Conservation (phyloP, 1,140 invertebrate genomes). For the Aradophagus sp. region DNA sequence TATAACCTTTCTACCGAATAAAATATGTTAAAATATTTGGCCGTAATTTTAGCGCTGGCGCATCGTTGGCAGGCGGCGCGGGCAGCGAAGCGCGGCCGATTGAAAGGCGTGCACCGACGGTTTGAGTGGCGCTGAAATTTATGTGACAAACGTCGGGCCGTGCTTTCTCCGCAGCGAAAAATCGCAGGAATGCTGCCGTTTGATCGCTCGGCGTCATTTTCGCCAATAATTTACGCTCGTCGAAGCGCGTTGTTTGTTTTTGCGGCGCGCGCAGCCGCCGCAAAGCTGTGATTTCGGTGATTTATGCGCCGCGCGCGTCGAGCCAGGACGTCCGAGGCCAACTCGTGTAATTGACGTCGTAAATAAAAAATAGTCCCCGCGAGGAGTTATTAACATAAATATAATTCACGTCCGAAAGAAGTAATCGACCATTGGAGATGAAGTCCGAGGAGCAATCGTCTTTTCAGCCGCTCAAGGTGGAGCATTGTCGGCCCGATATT, state of each 20-base stretch:
- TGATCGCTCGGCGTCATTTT: constrained; percentile 46
- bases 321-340: constrained; percentile 31
- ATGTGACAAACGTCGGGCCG: constrained; percentile 38
- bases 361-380: constrained; percentile 49
- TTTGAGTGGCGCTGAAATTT: constrained; percentile 34
- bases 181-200: constrained; percentile 37
- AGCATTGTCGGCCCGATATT: constrained; percentile 10
- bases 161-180: constrained; percentile 36
- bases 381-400: constrained; percentile 43
- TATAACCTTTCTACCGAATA: constrained; percentile 32
- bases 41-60: constrained; percentile 6
- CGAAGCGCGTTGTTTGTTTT: constrained; percentile 39
- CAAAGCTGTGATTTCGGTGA: constrained; percentile 32
- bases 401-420: constrained; percentile 34
- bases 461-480: constrained; percentile 11
- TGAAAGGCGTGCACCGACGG: constrained; percentile 35
- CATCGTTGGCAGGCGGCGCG: constrained; percentile 25
- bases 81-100: constrained; percentile 26
- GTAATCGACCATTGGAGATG: constrained; percentile 36
- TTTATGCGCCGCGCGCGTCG: constrained; percentile 23
- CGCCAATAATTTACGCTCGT: constrained; percentile 46
- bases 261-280: constrained; percentile 27
- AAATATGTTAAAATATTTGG: constrained; percentile 35
- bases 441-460: constrained; percentile 27
- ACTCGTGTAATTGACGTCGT: constrained; percentile 44